A percentile compares a stretch with the other conserved stretches of the same genome.
phyloP scores from a whole-genome alignment of 2,888 invertebrate species.

The Ectemnius continuus region DNA sequence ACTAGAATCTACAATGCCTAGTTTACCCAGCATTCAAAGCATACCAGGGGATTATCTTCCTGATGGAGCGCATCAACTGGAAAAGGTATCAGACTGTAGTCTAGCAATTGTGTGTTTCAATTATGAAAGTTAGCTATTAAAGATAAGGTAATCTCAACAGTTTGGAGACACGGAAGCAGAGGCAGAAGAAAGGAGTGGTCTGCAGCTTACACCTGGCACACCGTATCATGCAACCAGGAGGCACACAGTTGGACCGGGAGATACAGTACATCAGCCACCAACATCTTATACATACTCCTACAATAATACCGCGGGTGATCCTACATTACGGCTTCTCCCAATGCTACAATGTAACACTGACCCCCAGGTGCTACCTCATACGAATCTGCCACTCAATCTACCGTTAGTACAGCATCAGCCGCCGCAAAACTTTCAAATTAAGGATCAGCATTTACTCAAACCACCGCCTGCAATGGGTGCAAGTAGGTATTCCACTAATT shows the following conservation, averaged over 20 bases:
- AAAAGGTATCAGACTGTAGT: slow-evolving; percentile 79
- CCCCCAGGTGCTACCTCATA: slow-evolving; percentile 85
- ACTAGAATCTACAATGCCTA: slow-evolving; percentile 77
- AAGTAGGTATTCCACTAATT: slow-evolving; percentile 79
- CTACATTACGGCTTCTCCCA: slow-evolving; percentile 68
- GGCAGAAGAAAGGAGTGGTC: slow-evolving; percentile 73
- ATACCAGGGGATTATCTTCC: slow-evolving; percentile 76
- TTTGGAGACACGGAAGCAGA: slow-evolving; percentile 79
- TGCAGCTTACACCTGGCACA: slow-evolving; percentile 72
- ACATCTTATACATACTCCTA: slow-evolving; percentile 72
- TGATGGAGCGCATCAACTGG: slow-evolving; percentile 80
- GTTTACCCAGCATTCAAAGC: slow-evolving; percentile 74
- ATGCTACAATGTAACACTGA: slow-evolving; percentile 71
- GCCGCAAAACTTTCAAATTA: slow-evolving; percentile 91
- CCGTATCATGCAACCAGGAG: slow-evolving; percentile 85
- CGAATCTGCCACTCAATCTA: slow-evolving; percentile 90
- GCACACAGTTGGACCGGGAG: slow-evolving; percentile 96
- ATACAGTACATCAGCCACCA: slow-evolving; percentile 87
- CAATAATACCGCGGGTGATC: slow-evolving; percentile 70
- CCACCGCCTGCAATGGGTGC: slow-evolving; percentile 95
- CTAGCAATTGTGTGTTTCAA: too few species aligned
- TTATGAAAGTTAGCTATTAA: too few species aligned
- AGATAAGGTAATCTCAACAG: slow-evolving; percentile 58
- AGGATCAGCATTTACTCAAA: slow-evolving; percentile 95
- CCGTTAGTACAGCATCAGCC: slow-evolving; percentile 91